Evolutionary conservation across 2,797 vertebrate genomes (phyloP).

Genomic region (Trematomus bernacchii): DNA sequence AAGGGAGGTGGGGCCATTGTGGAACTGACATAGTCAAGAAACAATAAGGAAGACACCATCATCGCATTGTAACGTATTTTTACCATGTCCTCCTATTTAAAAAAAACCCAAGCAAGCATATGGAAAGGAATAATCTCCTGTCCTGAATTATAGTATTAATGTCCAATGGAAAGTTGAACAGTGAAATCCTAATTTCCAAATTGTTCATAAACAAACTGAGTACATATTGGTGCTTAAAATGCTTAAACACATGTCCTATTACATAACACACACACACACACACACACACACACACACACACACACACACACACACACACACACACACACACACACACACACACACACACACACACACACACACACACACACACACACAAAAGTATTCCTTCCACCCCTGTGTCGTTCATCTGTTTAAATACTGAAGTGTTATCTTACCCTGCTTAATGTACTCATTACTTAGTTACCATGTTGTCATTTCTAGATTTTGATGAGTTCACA

Average conservation of each 20-base stretch:
- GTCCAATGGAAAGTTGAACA: constrained; percentile 12
- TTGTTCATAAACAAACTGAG: constrained; percentile 29
- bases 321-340: constrained; percentile 12
- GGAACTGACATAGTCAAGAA: constrained; percentile 12
- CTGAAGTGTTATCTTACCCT: constrained; percentile 34
- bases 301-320: constrained; percentile 8
- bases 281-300: constrained; percentile 17
- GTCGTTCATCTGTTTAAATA: constrained; percentile 29
- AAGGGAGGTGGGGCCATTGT: not conserved
- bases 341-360: constrained; percentile 16
- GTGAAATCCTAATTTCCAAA: constrained; percentile 20
- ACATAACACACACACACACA: constrained; percentile 29
- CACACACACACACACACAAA: constrained; percentile 9
- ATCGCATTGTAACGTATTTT: not conserved
- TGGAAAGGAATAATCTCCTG: constrained; percentile 15
- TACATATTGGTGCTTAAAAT: constrained; percentile 21
- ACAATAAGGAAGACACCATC: not conserved
- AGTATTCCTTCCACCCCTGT: constrained; percentile 30
- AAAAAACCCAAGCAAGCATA: constrained; percentile 9
- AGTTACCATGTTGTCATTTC: constrained; percentile 37
- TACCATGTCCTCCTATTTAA: constrained; percentile 7
- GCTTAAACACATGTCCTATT: constrained; percentile 1
- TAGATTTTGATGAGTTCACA: constrained; percentile 35
- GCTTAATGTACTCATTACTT: constrained; percentile 37
- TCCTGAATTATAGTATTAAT: constrained; percentile 23